Percentiles rank a stretch among this genome's conserved stretches.
These are phyloP conservation scores for Drosophila persimilis DNA, from an alignment of 1,140 invertebrate genomes.

Conservation along the genomic window DNA sequence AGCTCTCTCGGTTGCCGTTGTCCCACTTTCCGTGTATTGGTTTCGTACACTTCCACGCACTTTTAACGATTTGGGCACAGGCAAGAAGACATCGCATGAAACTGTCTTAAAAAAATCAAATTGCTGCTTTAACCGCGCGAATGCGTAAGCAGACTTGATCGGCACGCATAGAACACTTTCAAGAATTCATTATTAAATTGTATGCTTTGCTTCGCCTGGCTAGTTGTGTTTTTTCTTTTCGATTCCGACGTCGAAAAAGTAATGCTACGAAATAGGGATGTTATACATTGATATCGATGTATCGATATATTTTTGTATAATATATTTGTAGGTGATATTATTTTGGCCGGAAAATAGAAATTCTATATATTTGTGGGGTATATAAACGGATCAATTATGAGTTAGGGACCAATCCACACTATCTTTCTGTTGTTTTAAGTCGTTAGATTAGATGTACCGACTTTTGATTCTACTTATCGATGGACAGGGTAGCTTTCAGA, in stretches of 20 bases:
- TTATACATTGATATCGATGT: constrained; percentile 19
- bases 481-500: no score
- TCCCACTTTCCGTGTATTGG: constrained; percentile 80
- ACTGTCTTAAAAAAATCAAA: constrained; percentile 56
- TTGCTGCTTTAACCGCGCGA: constrained; percentile 42
- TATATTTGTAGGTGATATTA: no score
- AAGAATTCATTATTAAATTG: constrained; percentile 75
- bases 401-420: no score
- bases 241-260: constrained; percentile 58
- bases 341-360: no score
- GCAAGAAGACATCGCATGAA: constrained; percentile 52
- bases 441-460: no score
- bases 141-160: constrained; percentile 56
- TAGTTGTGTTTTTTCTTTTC: constrained; percentile 68
- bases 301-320: no score
- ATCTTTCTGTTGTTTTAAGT: no score
- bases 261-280: constrained; percentile 50
- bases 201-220: constrained; percentile 69
- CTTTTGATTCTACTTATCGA: background rate
- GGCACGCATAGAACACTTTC: constrained; percentile 70
- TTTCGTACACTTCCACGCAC: constrained; percentile 80
- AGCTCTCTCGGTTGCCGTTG: constrained; percentile 69
- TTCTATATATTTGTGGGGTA: no score
- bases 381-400: no score
- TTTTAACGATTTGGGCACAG: constrained; percentile 69